Evolutionary conservation across 1,140 invertebrate genomes (phyloP), one percentile per base, ranked within the genome.

Genomic region (Solenopsis fugax): DNA sequence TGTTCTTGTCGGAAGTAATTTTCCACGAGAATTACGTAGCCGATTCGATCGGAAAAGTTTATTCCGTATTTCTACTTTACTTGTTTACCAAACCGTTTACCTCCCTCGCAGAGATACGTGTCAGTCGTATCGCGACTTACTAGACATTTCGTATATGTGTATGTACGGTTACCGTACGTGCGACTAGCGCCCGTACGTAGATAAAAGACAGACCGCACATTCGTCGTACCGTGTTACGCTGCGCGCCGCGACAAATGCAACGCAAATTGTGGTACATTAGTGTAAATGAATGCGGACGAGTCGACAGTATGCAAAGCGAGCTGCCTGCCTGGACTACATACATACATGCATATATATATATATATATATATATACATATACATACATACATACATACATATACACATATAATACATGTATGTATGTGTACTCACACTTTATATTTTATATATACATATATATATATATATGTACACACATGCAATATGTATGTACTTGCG

Each of bases 261-360:
- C 91, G 89, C 85, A 92, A 92, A 92, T 92, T 91, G 90, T 87
- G 85, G 85, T 89, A 87, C 90, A 93, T 92, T 92, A 93, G 91
- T 92, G 90, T 91, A 92, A 93, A 93, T 93, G 90, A 92, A 92
- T 89, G 90, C 91, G 88, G 86, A 91, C 91, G 89, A 91, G 91
- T 87, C 62, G 85, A 76, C 69, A 64, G 89, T 90, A 90, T 91
- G 90, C 90, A 90, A 91, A 91, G 69, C 64, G 10, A 75, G 34
- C 58, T 84, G 80, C 80, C 69, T 62, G 56, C 34, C 50, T 37
- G 29, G 3, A 82, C 69, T 54, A 52, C 18, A 18, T 29, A 29
- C 60, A 45, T 62, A 84, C 16, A 2, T 62, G 7, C 58, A 37
- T 87, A 24, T 12, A 24, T 62, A 45, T 76, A 56, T 34, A 16